Evolutionary conservation across 2,888 invertebrate species (phyloP).

Genomic region (Hyposoter dolosus): DNA sequence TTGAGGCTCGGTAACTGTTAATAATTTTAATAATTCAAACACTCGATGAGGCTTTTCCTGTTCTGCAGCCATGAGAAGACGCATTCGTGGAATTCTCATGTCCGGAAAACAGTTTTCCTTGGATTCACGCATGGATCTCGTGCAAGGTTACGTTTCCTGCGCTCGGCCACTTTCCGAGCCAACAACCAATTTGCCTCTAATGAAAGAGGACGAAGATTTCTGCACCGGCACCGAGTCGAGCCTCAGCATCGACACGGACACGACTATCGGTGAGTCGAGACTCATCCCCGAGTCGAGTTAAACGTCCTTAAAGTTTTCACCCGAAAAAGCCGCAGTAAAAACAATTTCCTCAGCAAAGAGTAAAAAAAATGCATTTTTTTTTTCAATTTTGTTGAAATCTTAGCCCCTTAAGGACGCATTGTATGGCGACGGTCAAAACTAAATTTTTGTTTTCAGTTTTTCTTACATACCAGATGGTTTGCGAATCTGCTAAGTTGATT

Average conservation of each 20-base stretch:
- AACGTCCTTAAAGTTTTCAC: background rate
- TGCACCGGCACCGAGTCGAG: conserved; percentile 76
- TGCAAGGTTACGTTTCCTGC: conserved; percentile 85
- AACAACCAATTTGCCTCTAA: conserved; percentile 85
- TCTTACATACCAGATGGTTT: too few relatives aligned
- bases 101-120: conserved; percentile 96
- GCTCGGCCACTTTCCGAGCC: conserved; percentile 77
- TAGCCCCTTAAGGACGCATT: too few relatives aligned
- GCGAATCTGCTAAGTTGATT: too few relatives aligned
- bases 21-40: background rate
- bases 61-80: conserved; percentile 91
- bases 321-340: too few relatives aligned
- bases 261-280: conserved; percentile 76
- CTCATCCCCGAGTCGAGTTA: too few relatives aligned
- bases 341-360: too few relatives aligned
- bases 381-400: too few relatives aligned
- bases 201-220: conserved; percentile 86
- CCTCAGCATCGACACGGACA: conserved; percentile 72
- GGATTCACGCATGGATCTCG: conserved; percentile 96
- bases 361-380: too few relatives aligned
- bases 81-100: conserved; percentile 95
- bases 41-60: background rate
- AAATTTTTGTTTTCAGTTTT: too few relatives aligned
- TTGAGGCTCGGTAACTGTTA: background rate
- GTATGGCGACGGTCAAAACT: too few relatives aligned